These are phyloP conservation scores for Chelonus formosanus DNA, from an alignment of 2,888 invertebrate genomes.

Conservation along the genomic window DNA sequence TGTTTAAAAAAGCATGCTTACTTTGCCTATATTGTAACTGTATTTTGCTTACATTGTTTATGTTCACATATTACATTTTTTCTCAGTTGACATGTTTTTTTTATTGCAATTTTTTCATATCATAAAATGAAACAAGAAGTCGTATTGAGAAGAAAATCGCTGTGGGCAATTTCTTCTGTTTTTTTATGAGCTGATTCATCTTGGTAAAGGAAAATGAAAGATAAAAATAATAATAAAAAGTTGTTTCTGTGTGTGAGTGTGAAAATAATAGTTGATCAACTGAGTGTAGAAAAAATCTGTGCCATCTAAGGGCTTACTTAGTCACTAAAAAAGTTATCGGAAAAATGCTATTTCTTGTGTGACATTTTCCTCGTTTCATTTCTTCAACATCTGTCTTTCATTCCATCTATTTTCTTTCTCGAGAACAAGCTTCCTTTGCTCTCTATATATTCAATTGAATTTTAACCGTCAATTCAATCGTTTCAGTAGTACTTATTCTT, in stretches of 20 bases:
- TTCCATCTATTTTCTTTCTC: neutral
- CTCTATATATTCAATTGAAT: neutral
- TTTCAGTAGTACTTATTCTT: too few relatives aligned
- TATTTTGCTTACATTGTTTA: too few relatives aligned
- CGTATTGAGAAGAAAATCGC: too few relatives aligned
- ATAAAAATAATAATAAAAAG: neutral
- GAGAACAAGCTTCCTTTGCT: constrained; percentile 10
- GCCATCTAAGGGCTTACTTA: constrained; percentile 17
- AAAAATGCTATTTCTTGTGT: neutral
- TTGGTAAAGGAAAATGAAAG: neutral
- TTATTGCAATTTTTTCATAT: too few relatives aligned
- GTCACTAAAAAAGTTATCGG: constrained; percentile 21
- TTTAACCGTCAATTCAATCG: too few relatives aligned
- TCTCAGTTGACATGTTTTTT: too few relatives aligned
- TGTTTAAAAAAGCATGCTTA: too few relatives aligned
- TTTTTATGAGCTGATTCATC: neutral
- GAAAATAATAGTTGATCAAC: neutral
- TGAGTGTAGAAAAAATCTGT: constrained; percentile 2
- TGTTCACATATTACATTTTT: too few relatives aligned
- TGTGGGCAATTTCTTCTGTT: neutral
- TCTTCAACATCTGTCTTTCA: neutral
- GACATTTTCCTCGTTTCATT: constrained; percentile 5
- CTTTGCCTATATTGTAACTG: too few relatives aligned
- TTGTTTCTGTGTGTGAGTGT: too few relatives aligned
- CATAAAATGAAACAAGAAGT: too few relatives aligned